Conservation (phyloP, 2,797 vertebrate species). For the Gymnoscopelus braueri region DNA sequence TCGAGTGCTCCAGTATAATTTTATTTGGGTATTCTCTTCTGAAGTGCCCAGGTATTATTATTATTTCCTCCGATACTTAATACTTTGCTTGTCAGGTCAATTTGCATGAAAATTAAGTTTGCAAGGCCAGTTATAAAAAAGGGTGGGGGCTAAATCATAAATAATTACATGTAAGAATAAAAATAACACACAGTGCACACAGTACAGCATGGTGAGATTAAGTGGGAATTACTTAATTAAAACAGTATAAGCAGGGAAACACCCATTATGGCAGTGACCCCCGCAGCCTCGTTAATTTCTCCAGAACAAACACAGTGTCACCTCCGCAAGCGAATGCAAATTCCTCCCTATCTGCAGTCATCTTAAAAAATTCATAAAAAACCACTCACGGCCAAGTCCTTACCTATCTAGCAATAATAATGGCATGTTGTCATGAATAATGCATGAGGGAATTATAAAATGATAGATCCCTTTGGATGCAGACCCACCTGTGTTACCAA, state of each 20-base stretch:
- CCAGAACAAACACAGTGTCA: slow-evolving; percentile 70
- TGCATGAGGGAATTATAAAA: slow-evolving; percentile 64
- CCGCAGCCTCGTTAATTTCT: slow-evolving; percentile 47
- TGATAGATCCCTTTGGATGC: slow-evolving; percentile 53
- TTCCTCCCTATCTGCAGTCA: slow-evolving; percentile 55
- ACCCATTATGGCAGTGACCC: slow-evolving; percentile 31
- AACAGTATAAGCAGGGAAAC: slow-evolving; percentile 50
- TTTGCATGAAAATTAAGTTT: slow-evolving; percentile 47
- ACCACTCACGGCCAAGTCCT: slow-evolving; percentile 24
- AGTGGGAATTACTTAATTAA: background rate
- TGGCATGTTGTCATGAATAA: slow-evolving; percentile 66
- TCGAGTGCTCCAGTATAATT: too few relatives aligned
- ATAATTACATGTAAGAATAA: slow-evolving; percentile 50
- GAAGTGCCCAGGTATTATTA: too few relatives aligned
- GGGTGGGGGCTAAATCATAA: slow-evolving; percentile 5
- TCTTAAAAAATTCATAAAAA: slow-evolving; percentile 70
- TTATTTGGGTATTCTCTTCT: too few relatives aligned
- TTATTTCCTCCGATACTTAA: background rate
- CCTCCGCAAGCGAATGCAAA: slow-evolving; percentile 59
- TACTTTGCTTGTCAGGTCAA: slow-evolving; percentile 36
- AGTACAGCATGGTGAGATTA: background rate
- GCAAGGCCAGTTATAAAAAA: slow-evolving; percentile 52
- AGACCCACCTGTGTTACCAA: slow-evolving; percentile 57
- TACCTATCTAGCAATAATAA: slow-evolving; percentile 61
- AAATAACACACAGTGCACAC: slow-evolving; percentile 24